Evolutionary conservation across 2,888 invertebrate genomes (phyloP).

Genomic region (Machimus atricapillus): DNA sequence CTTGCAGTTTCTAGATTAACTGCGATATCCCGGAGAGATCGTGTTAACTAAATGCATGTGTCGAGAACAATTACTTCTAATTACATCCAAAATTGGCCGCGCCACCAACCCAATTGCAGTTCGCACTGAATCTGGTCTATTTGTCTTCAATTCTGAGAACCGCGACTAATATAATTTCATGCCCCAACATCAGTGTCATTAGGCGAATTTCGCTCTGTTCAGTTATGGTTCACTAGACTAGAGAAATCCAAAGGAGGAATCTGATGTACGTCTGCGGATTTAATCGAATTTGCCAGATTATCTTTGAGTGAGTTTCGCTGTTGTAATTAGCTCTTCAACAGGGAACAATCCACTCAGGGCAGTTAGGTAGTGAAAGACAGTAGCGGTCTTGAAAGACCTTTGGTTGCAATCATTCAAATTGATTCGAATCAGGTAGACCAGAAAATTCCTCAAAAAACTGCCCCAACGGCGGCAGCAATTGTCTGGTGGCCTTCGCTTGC

Average conservation of each 20-base stretch:
- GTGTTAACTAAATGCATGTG: slow-evolving; percentile 1
- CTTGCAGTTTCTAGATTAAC: neutral
- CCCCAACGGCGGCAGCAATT: neutral
- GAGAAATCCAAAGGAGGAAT: slow-evolving; percentile 9
- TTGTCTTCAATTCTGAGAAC: slow-evolving; percentile 19
- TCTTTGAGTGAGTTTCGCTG: neutral
- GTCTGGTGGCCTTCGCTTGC: neutral
- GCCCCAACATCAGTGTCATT: slow-evolving; percentile 11
- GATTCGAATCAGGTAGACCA: neutral
- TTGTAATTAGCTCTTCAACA: neutral
- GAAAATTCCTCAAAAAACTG: neutral
- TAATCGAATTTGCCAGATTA: neutral
- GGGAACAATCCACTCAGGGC: neutral
- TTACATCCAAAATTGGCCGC: slow-evolving; percentile 8
- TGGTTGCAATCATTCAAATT: neutral
- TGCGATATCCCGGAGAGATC: neutral
- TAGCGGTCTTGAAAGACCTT: neutral
- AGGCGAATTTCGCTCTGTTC: neutral
- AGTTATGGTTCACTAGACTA: slow-evolving; percentile 37
- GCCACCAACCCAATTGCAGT: neutral
- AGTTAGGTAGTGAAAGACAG: neutral
- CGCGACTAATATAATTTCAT: slow-evolving; percentile 21
- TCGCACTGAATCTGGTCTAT: neutral
- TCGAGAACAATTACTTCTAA: neutral
- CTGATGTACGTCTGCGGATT: neutral